Conservation (phyloP, 2,797 vertebrate genomes). For the Poeciliopsis paucimaculata region DNA sequence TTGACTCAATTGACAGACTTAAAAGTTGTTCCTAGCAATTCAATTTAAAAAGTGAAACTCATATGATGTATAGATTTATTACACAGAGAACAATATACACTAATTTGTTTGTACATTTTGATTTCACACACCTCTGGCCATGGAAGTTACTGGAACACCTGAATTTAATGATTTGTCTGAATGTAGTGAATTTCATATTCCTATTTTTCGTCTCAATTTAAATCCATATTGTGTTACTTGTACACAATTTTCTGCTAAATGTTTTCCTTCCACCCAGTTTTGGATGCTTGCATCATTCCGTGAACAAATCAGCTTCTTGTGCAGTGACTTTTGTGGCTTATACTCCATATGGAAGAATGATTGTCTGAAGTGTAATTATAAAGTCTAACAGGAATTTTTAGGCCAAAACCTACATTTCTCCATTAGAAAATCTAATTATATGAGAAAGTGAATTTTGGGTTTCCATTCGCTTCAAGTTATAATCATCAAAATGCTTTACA, state of each 20-base stretch:
- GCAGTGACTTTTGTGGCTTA: background rate
- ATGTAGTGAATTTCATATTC: background rate
- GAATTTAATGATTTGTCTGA: background rate
- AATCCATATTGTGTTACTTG: background rate
- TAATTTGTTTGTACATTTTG: background rate
- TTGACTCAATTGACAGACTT: background rate
- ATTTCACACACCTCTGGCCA: background rate
- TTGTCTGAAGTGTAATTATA: background rate
- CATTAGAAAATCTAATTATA: background rate
- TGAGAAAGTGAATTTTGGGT: background rate
- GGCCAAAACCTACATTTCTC: background rate
- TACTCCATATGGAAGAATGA: background rate
- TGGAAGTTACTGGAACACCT: background rate
- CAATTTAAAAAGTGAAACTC: constrained; percentile 1
- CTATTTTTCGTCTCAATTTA: background rate
- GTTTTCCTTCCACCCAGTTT: background rate
- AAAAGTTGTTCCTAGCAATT: background rate
- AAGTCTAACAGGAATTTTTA: background rate
- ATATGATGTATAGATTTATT: background rate
- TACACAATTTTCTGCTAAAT: background rate
- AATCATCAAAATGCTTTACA: background rate
- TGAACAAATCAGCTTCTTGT: background rate
- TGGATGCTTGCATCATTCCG: background rate
- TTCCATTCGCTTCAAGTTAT: background rate
- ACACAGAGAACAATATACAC: background rate